Percentiles rank a stretch among this genome's conserved stretches.
These are phyloP conservation scores for Megatriorchis doriae DNA, from an alignment of 2,113 vertebrate genomes.

Conservation along the genomic window DNA sequence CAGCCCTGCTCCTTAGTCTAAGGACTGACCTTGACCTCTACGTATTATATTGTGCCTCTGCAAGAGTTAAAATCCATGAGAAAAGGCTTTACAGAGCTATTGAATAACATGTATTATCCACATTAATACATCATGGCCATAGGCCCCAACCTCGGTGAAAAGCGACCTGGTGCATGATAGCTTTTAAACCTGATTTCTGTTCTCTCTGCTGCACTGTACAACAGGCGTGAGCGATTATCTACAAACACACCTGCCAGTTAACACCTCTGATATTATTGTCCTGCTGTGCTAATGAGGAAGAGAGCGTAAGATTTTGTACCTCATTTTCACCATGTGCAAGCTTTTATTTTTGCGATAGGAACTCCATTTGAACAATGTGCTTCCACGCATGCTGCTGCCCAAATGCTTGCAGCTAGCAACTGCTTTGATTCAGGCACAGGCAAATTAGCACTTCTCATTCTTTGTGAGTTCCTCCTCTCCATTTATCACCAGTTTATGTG, in stretches of 20 bases:
- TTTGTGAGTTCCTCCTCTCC: not conserved
- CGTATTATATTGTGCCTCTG: not conserved
- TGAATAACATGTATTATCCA: not conserved
- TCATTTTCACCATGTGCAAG: conserved; percentile 45
- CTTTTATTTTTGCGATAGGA: conserved; percentile 23
- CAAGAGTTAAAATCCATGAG: conserved; percentile 18
- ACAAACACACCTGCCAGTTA: conserved; percentile 24
- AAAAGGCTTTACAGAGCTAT: not conserved
- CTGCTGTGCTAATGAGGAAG: conserved; percentile 48
- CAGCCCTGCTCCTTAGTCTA: not conserved
- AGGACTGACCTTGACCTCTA: not conserved
- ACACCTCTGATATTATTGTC: conserved; percentile 57
- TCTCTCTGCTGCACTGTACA: not conserved
- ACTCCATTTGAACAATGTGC: not conserved
- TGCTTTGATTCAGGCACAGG: not conserved
- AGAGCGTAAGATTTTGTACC: not conserved
- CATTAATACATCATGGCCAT: not conserved
- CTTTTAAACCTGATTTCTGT: conserved; percentile 19
- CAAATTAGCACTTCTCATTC: conserved; percentile 40
- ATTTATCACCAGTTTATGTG: not conserved
- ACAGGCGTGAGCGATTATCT: not conserved
- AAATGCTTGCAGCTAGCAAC: not conserved
- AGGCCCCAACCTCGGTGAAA: not conserved
- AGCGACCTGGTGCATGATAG: not conserved
- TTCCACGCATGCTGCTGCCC: not conserved